phyloP scores from a whole-genome alignment of 2,888 invertebrate species.

The Himalopsyche tibetana region DNA sequence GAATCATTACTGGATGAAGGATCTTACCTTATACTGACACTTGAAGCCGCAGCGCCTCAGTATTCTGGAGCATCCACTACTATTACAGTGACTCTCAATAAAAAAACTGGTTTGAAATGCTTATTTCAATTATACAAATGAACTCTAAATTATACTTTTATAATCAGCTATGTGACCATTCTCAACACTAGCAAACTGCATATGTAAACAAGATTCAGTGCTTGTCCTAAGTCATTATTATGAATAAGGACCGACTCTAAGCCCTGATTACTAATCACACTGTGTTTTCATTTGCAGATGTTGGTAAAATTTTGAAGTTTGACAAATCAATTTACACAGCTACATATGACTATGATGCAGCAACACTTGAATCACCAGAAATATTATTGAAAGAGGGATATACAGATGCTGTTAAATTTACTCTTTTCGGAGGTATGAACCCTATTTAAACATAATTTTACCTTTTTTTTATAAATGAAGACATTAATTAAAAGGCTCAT shows the following conservation, averaged over 20 bases:
- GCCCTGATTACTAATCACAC: no score
- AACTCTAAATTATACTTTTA: no score
- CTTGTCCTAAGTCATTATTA: no score
- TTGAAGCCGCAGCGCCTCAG: constrained; percentile 3
- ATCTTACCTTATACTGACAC: constrained; percentile 11
- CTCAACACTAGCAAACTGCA: no score
- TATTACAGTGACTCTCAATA: background rate
- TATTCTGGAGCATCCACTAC: background rate
- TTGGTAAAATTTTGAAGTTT: constrained; percentile 57
- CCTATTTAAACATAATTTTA: background rate
- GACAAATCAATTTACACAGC: constrained; percentile 50
- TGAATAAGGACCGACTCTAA: no score
- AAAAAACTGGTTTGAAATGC: background rate
- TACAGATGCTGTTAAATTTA: constrained; percentile 17
- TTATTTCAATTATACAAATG: no score
- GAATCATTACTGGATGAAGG: constrained; percentile 48
- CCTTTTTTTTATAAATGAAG: no score
- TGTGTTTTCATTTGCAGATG: constrained; percentile 57
- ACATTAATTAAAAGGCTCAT: no score
- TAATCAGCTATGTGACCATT: no score
- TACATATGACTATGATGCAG: constrained; percentile 10
- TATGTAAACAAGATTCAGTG: no score
- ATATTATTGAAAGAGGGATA: background rate
- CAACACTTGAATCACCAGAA: background rate
- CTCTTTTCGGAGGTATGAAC: constrained; percentile 43